These are phyloP conservation scores for Thamnophis sirtalis DNA, from an alignment of 2,113 vertebrate species.

Conservation along the genomic window DNA sequence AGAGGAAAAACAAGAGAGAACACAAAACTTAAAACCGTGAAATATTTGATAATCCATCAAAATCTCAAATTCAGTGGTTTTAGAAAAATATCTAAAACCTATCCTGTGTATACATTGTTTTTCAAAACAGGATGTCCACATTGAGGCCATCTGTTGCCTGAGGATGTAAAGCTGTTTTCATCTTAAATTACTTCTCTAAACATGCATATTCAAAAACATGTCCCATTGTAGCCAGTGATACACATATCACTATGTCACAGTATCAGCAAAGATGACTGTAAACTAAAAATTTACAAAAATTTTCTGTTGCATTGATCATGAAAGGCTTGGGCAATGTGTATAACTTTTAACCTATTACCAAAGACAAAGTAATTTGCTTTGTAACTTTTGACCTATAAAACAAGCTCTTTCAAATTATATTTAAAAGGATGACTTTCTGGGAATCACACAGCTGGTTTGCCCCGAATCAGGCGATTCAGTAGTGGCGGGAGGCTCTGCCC, in stretches of 20 bases:
- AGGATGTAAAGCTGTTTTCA: slow-evolving; percentile 11
- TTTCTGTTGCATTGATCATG: neutral
- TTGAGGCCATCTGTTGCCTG: neutral
- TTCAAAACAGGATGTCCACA: neutral
- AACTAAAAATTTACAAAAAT: neutral
- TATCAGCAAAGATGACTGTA: neutral
- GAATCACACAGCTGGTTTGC: neutral
- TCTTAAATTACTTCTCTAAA: neutral
- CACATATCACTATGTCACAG: neutral
- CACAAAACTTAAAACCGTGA: neutral
- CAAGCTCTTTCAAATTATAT: neutral
- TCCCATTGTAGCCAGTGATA: neutral
- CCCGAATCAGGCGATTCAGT: too few species aligned
- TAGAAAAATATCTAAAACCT: neutral
- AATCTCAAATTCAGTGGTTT: neutral
- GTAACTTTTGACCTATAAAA: neutral
- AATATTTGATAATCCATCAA: neutral
- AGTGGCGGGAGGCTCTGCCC: too few species aligned
- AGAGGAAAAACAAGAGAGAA: neutral
- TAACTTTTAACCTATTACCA: neutral
- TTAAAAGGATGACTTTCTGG: neutral
- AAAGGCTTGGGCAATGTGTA: neutral
- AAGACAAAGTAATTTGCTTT: neutral
- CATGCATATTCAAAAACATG: neutral
- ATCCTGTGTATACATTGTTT: neutral